These are phyloP conservation scores for Thera obeliscata DNA, from an alignment of 2,888 invertebrate species.

Conservation along the genomic window DNA sequence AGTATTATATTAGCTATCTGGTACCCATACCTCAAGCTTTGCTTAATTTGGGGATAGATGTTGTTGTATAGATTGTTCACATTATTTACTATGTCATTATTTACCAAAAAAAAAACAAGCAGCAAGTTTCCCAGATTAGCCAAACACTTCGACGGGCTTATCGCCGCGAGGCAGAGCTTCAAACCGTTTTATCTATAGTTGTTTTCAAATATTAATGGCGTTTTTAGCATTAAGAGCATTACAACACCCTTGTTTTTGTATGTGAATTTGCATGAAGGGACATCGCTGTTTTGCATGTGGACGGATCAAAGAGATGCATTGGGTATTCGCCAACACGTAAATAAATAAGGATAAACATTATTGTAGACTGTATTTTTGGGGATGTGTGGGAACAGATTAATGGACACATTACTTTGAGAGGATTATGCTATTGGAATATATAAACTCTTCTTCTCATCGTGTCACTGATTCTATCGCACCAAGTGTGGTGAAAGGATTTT, in stretches of 20 bases:
- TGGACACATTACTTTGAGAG: slow-evolving; percentile 31
- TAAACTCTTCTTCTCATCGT: background rate
- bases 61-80: too few species aligned
- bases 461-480: too few species aligned
- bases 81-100: too few species aligned
- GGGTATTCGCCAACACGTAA: slow-evolving; percentile 80
- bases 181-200: slow-evolving; percentile 78
- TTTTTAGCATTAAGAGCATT: slow-evolving; percentile 77
- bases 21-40: too few species aligned
- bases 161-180: slow-evolving; percentile 53
- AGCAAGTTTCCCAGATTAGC: slow-evolving; percentile 33
- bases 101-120: slow-evolving; percentile 7
- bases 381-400: slow-evolving; percentile 40
- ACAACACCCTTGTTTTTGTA: slow-evolving; percentile 79
- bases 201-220: slow-evolving; percentile 82
- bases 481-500: too few species aligned
- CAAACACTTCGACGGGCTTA: slow-evolving; percentile 50
- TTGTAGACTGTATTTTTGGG: slow-evolving; percentile 35
- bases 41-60: too few species aligned
- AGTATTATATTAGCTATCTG: too few species aligned
- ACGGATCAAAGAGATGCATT: slow-evolving; percentile 71
- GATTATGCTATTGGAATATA: slow-evolving; percentile 30
- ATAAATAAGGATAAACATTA: slow-evolving; percentile 79
- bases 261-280: slow-evolving; percentile 72
- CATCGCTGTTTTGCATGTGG: slow-evolving; percentile 63